phyloP scores from a whole-genome alignment of 2,797 vertebrate species.

The Anisognathus igniventris region DNA sequence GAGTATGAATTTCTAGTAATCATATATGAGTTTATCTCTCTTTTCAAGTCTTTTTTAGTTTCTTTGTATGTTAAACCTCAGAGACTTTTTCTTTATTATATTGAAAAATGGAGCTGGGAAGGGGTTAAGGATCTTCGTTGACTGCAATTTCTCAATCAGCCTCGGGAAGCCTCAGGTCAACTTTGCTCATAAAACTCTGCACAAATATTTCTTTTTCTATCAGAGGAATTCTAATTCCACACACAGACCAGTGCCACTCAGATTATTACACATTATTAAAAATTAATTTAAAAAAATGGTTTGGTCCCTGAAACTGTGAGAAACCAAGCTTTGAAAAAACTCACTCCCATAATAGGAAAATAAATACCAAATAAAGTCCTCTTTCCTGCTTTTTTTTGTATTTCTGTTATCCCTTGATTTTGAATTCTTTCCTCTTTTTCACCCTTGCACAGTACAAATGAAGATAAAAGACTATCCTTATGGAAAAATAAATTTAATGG shows the following conservation, averaged over 20 bases:
- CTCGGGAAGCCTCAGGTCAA: slow-evolving; percentile 77
- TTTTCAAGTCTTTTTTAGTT: background rate
- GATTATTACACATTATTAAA: slow-evolving; percentile 87
- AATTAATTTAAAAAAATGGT: slow-evolving; percentile 79
- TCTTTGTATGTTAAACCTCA: slow-evolving; percentile 2
- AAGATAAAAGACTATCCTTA: background rate
- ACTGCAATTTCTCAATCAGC: slow-evolving; percentile 78
- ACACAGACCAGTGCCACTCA: slow-evolving; percentile 71
- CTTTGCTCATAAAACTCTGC: slow-evolving; percentile 82
- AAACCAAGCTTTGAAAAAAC: slow-evolving; percentile 14
- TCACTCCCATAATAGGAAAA: background rate
- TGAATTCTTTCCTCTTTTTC: background rate
- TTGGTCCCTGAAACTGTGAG: slow-evolving; percentile 60
- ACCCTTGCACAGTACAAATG: background rate
- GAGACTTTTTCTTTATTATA: background rate
- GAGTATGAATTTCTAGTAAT: background rate
- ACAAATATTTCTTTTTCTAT: slow-evolving; percentile 81
- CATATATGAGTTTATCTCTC: background rate
- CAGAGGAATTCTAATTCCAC: slow-evolving; percentile 79
- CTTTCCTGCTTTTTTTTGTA: background rate
- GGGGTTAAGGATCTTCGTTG: slow-evolving; percentile 71
- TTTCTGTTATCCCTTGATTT: background rate
- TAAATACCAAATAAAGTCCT: background rate
- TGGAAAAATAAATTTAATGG: background rate
- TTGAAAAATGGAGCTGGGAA: slow-evolving; percentile 52